Evolutionary conservation across 1,140 invertebrate genomes (phyloP), one percentile per base, ranked within the genome.

Genomic region (Cyclargus thomasi): DNA sequence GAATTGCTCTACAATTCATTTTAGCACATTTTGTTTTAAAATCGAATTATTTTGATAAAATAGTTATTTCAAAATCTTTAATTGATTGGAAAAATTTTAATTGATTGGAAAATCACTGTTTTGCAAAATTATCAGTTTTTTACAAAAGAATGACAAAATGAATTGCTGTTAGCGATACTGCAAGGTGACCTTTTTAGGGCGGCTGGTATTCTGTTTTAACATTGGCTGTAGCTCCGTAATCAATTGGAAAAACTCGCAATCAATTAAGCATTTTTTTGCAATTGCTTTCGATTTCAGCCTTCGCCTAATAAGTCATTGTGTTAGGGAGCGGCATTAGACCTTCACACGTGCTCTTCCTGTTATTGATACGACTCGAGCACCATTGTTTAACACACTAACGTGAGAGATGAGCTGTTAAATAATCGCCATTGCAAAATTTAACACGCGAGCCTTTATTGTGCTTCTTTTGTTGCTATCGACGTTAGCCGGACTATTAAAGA

Each of bases 361-460:
- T 73, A 76, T 71, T 74, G 68, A 71, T 71, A 72, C 35, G 66
- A 36, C 55, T 71, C 67, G 22, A 23, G 23, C 22, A 55, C 53
- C 57, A 73, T 73, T 77, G 75, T 72, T 69, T 65, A 62, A 67
- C n/a, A 47, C 53, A 62, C 73, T 65, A 70, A 74, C 73, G 68
- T 77, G 70, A 63, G 71, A 69, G 73, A 73, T 76, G 75, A 71
- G 66, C 71, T 63, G 68, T 74, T 63, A 35, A 70, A 70, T 68
- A 70, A 73, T 76, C 67, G 55, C 39, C 4, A 70, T 74, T 76
- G 64, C 70, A 70, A 70, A 66, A 71, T n/a, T 67, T 53, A 53
- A 53, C 64, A 66, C 53, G 64, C 64, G 39, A 57, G n/a, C 22
- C 29, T 57, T 66, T 64, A 36, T 64, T 39, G 29, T 39, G 18